phyloP scores from a whole-genome alignment of 2,797 vertebrate species.

The Argentina silus region DNA sequence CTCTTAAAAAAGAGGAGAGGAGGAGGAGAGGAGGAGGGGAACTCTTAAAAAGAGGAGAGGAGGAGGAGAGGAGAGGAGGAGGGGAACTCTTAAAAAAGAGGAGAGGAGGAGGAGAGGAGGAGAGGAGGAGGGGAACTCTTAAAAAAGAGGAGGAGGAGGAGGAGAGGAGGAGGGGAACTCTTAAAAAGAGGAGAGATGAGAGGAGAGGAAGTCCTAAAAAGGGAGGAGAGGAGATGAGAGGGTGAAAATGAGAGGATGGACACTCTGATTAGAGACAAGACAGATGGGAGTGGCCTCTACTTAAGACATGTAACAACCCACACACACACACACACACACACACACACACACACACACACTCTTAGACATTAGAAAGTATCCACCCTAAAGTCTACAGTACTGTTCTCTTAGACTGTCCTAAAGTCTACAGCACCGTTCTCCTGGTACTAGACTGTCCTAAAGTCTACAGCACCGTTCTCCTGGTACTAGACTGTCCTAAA shows the following conservation, averaged over 20 bases:
- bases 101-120: neutral
- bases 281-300: constrained; percentile 22
- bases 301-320: neutral
- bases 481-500: too few species aligned
- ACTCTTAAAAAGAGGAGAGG: constrained; percentile 39
- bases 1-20: neutral
- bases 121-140: too few species aligned
- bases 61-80: constrained; percentile 35
- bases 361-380: too few species aligned
- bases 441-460: too few species aligned
- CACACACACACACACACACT: neutral
- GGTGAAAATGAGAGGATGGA: constrained; percentile 24
- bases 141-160: too few species aligned
- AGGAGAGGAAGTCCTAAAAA: too few species aligned
- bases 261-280: constrained; percentile 52
- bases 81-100: constrained; percentile 3
- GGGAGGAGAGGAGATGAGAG: neutral
- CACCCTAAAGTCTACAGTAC: too few species aligned
- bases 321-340: neutral
- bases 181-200: too few species aligned
- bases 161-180: too few species aligned
- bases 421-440: too few species aligned
- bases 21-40: neutral
- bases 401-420: too few species aligned
- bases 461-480: too few species aligned